Percentiles rank a stretch among this genome's conserved stretches.
These are phyloP conservation scores for Umimayanthus kanabou DNA, from an alignment of 92 coral and sea anemone species.

Conservation along the genomic window DNA sequence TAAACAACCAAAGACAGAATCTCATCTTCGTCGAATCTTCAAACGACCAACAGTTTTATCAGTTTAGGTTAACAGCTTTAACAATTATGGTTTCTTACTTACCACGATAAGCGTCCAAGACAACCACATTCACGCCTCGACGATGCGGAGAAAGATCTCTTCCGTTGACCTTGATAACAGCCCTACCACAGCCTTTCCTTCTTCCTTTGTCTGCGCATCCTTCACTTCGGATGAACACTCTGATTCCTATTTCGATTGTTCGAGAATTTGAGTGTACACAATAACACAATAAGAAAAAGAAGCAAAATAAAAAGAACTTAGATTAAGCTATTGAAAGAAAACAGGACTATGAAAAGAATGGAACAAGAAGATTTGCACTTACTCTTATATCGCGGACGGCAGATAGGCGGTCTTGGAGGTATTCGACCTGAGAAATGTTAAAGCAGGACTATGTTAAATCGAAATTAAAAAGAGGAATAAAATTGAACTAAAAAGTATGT, in stretches of 20 bases:
- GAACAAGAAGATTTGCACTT: background rate
- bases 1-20: no score
- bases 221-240: slow-evolving; percentile 39
- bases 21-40: background rate
- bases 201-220: slow-evolving; percentile 29
- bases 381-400: slow-evolving; percentile 26
- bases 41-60: background rate
- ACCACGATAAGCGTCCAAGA: slow-evolving; percentile 45
- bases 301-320: no score
- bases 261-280: background rate
- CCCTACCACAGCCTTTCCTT: slow-evolving; percentile 40
- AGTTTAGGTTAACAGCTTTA: background rate
- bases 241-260: slow-evolving; percentile 10
- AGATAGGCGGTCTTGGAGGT: slow-evolving; percentile 28
- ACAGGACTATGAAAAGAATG: background rate
- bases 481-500: no score
- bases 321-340: no score
- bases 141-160: slow-evolving; percentile 40
- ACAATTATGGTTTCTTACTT: background rate
- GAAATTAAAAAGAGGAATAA: background rate
- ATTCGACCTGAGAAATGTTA: background rate
- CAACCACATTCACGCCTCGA: slow-evolving; percentile 43
- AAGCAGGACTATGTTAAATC: background rate
- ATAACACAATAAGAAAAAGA: no score
- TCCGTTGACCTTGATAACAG: slow-evolving; percentile 50